Base-by-base conservation (phyloP, 2,888 invertebrate genomes). In the Scelioninae gen. 1 region DNA sequence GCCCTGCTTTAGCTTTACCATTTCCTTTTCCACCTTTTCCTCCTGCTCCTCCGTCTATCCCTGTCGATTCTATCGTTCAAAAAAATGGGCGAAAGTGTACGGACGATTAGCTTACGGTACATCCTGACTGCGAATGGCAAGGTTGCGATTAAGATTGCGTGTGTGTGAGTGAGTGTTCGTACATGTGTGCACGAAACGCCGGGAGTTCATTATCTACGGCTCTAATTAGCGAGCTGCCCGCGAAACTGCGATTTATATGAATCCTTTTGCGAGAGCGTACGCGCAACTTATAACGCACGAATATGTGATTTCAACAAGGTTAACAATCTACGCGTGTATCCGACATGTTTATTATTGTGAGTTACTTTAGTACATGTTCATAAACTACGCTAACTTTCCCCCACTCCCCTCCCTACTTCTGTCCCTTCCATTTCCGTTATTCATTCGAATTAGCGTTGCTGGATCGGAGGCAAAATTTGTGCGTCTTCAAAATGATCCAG, bases 241-340 rank as follows among this genome's bases (percentile, higher is more conserved):
- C 69, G 38, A 62, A 63, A 69, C 76, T 62, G 62, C 72, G 68
- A 77, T 71, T 58, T 74, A 76, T 72, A 68, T 40, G 77, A 74
- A 72, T 79, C 63, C 66, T 51, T 58, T 65, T 58, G 55, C 45
- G 49, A 40, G 45, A 74, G 43, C 69, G 40, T 79, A 63, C 72
- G 72, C 72, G 76, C 66, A 60, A 77, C 71, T 82, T 82, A 60
- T 47, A 83, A 83, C 84, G 79, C 87, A 89, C 89, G 91, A 92
- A 90, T 91, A n/a, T n/a, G 91, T 91, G 92, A 91, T 92, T 91
- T 91, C 88, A 90, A 89, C 89, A 90, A 91, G 91, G 92, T 92
- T 92, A 92, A 92, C 91, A 90, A 91, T 90, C 90, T 89, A 90
- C 89, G 90, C 89, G 89, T 89, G 89, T 85, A 51, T 58, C 43